These are phyloP conservation scores for Bombyx huttoni DNA, from an alignment of 2,888 invertebrate genomes.

Conservation along the genomic window DNA sequence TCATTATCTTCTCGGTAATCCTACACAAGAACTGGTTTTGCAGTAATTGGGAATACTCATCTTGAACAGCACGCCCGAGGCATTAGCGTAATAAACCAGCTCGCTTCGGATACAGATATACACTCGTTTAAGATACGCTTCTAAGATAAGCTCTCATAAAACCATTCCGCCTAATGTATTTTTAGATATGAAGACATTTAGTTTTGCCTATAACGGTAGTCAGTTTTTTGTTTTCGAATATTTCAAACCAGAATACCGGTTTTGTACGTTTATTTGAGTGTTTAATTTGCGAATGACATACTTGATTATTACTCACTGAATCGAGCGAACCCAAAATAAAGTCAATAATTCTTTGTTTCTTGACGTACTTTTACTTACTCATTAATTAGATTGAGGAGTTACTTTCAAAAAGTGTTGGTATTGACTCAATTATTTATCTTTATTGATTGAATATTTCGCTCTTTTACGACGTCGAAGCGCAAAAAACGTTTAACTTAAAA, in stretches of 20 bases:
- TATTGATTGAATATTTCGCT: too few relatives aligned
- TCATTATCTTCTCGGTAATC: conserved; percentile 19
- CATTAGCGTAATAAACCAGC: conserved; percentile 26
- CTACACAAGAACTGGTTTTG: conserved; percentile 15
- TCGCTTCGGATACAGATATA: too few relatives aligned
- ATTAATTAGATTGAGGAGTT: too few relatives aligned
- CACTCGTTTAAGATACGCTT: too few relatives aligned
- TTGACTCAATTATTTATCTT: too few relatives aligned
- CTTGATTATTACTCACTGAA: too few relatives aligned
- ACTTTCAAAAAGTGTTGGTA: not conserved
- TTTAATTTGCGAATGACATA: not conserved
- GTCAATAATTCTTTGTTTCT: too few relatives aligned
- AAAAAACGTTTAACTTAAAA: not conserved
- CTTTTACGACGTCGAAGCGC: too few relatives aligned
- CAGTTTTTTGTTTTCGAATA: not conserved
- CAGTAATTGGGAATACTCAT: conserved; percentile 24
- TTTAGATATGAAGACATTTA: not conserved
- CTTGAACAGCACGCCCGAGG: conserved; percentile 14
- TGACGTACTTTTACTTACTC: too few relatives aligned
- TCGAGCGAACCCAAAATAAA: too few relatives aligned
- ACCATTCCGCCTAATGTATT: too few relatives aligned
- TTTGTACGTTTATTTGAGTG: not conserved
- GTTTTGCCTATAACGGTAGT: not conserved
- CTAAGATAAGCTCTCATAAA: too few relatives aligned
- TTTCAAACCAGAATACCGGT: not conserved